Evolutionary conservation across 2,797 vertebrate genomes (phyloP), one percentile per base, ranked within the genome.

Genomic region (Tapera naevia): DNA sequence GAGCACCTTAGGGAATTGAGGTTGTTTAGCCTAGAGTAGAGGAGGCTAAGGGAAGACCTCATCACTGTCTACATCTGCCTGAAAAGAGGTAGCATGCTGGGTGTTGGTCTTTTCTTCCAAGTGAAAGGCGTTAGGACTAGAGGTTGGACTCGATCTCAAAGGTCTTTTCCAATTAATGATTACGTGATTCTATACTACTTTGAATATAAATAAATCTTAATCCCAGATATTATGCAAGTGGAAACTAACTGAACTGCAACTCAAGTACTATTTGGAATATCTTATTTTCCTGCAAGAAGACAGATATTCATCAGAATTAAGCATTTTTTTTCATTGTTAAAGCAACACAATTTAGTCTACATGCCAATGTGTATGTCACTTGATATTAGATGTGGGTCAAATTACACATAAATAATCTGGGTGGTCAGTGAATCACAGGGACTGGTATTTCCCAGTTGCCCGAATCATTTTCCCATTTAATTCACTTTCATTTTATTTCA

Each of bases 381-480:
- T 85, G 80, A 96, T 89, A 94, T 94, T 96, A 95, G 90, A 95
- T 23, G 72, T 75, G 46, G 27, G 72, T 72, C 81, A 94, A 96
- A 94, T 86, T 78, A 64, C 46, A 76, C 71, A 67, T 80, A 94
- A 88, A 73, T 94, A 94, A 96, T 92, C 91, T 88, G 64, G 3
- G 50, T 94, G 80, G 73, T 96, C 86, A 95, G 56, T 69, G 76
- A 97, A 80, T 82, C 89, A 72, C 70, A 80, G 72, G 35, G 41
- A 28, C 37, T 80, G 87, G 56, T 74, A 78, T 89, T 95, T 96
- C 93, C 66, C 53, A 92, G 65, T 62, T 73, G 82, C 72, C 82
- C 80, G 11, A 11, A 60, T 81, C 2, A 13, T 92, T 96, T 97
- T 94, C 43, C 35, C 14, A 65, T 92, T 91, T 65, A 90, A 45